Percentiles rank a stretch among this genome's conserved stretches.
Evolutionary conservation across 2,113 vertebrate genomes (phyloP).

Genomic region (Peucedramus taeniatus): DNA sequence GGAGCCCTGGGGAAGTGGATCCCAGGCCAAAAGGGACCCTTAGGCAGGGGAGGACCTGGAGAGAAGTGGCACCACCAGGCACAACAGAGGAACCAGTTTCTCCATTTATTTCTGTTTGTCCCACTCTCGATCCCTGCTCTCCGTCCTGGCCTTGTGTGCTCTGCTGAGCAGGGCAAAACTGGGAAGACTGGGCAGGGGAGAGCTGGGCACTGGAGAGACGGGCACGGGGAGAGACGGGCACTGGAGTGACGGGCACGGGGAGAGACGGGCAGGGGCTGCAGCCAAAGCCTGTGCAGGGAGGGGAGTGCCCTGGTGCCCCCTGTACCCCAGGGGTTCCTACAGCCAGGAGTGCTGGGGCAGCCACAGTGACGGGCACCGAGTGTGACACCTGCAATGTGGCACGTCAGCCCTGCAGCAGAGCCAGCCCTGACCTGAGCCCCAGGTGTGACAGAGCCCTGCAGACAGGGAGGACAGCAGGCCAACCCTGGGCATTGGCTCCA

Average conservation of each 20-base stretch:
- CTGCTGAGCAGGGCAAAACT: neutral
- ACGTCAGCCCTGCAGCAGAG: rapidly evolving
- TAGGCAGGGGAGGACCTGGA: neutral
- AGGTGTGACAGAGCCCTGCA: neutral
- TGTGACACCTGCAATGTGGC: rapidly evolving
- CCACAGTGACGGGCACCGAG: rapidly evolving
- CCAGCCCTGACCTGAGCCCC: neutral
- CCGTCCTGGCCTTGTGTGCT: neutral
- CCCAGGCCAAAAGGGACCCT: neutral
- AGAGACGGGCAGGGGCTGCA: neutral
- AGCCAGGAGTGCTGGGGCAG: neutral
- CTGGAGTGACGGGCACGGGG: neutral
- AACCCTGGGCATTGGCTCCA: neutral
- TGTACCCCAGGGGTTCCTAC: neutral
- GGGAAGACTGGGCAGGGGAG: neutral
- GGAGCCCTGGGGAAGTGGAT: neutral
- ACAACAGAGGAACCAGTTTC: neutral
- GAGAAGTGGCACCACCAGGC: neutral
- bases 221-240: neutral
- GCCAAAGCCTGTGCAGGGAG: neutral
- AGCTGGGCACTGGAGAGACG: neutral
- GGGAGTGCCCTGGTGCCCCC: neutral
- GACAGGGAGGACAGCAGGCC: neutral
- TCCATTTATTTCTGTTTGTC: rapidly evolving
- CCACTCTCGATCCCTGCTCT: neutral